Base-by-base conservation (phyloP, 1,140 invertebrate genomes). In the Musca vetustissima region DNA sequence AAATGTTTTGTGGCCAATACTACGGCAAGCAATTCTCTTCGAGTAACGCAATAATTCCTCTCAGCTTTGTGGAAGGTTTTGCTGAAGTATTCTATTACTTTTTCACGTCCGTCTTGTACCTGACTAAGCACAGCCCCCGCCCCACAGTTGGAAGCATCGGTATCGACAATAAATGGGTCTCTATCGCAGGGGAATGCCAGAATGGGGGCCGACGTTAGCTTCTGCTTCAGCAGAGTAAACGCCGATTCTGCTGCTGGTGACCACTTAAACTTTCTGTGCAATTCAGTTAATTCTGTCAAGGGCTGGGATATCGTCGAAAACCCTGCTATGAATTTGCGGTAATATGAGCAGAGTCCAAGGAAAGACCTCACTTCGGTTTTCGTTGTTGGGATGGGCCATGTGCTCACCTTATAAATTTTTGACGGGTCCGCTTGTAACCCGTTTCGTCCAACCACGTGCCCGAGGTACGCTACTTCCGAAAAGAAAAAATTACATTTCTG, bases 401-500 rank as follows among this genome's bases (percentile, higher is more conserved):
- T 66, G 22, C 13, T 64, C 14, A 78, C 49, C 0, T 71, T 69
- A 50, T 70, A 32, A 25, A 74, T 24, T 72, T 78, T 64, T 2
- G 15, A 19, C 1, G 61, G 61, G 11, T 64, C 36, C 17, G 61
- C 17, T 11, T n/a, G 17, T 9, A 64, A 19, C 3, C 61, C 61
- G 17, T 32, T 19, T 17, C 24, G n/a, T 9, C 24, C 32, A 14
- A 66, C 28, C 17, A 66, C 7, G 55, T 76, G 74, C 49, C 72
- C 74, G 22, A 75, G 68, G 70, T 71, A 76, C 14, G 32, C 49
- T 15, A 73, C 24, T 69, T 74, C 72, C n/a, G 22, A 19, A 65
- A 36, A 19, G 7, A 72, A 24, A 69, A 75, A 77, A n/a, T 72
- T 55, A 67, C 76, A 76, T 68, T 78, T 78, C 7, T 52, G 43